Base-by-base conservation (phyloP, 2,888 invertebrate genomes). In the Platycnemis pennipes region DNA sequence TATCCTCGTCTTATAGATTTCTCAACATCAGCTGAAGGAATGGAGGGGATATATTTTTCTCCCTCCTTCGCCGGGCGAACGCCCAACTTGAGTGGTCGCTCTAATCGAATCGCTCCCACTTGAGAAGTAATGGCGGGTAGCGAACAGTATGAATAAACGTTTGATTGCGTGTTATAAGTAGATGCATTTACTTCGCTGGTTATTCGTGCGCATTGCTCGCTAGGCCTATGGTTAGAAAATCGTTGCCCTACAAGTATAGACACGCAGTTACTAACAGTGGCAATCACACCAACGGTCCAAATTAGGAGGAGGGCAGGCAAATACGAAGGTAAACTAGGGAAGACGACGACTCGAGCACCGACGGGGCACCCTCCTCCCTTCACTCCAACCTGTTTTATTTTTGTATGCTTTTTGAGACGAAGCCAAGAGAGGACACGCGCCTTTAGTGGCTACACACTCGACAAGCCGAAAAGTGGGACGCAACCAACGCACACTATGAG, bases 391-490 rank as follows among this genome's bases (percentile, higher is more conserved):
- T 77, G 37, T 37, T 37, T 77, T 13, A 77, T 37, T 77, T 77
- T 77, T 11, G 37, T 77, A 2, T 31, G 26, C 37, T 8, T 77
- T 37, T 13, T 77, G 77, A 37, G 5, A 3, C 5, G 77, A 3
- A 77, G 77, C 77, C 77, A 77, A 77, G 77, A 77, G 77, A 37
- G 37, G 69, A 31, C n/a, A 77, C 31, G 31, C 69, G 69, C 69
- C 69, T 37, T 37, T 13, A 77, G 77, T 77, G 77, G 37, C 77
- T 11, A 37, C 77, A 77, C 16, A 11, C 77, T 77, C 11, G 8
- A 31, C 77, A 26, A 11, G 77, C 37, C 31, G 11, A 77, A 1
- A 77, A 26, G 13, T 22, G 8, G 37, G 5, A 19, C 63, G n/a
- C 0, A 22, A 63, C 63, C 77, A 26, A 8, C 77, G 8, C 37